These are phyloP conservation scores for Diadophis punctatus DNA, from an alignment of 2,113 vertebrate genomes.

Conservation along the genomic window DNA sequence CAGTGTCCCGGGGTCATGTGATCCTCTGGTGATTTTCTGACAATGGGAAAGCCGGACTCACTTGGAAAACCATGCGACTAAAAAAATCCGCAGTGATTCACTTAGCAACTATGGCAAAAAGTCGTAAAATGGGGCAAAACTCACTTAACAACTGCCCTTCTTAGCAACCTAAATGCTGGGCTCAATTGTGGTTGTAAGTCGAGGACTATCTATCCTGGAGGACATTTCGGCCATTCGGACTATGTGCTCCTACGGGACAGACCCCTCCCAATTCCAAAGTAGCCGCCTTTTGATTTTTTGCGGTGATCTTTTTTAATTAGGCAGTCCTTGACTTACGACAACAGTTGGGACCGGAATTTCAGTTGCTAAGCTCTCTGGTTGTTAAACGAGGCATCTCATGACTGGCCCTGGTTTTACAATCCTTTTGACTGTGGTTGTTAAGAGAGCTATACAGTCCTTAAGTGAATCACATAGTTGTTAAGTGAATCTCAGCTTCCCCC, in stretches of 20 bases:
- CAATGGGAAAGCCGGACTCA: not conserved
- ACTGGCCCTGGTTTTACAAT: not conserved
- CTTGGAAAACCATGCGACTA: not conserved
- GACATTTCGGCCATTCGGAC: not conserved
- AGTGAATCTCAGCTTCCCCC: not conserved
- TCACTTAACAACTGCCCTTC: not conserved
- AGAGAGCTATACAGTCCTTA: too few species aligned
- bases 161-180: not conserved
- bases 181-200: not conserved
- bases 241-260: not conserved
- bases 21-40: not conserved
- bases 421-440: not conserved
- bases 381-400: not conserved
- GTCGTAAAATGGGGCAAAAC: not conserved
- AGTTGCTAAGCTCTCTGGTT: not conserved
- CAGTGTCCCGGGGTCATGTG: accelerated
- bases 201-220: not conserved
- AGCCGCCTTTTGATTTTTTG: not conserved
- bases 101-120: not conserved
- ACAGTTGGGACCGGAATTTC: not conserved
- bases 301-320: not conserved
- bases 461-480: too few species aligned
- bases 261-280: not conserved
- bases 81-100: not conserved
- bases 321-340: not conserved